These are phyloP conservation scores for Lipotes vexillifer DNA, from an alignment of 2,113 vertebrate genomes.

Conservation along the genomic window DNA sequence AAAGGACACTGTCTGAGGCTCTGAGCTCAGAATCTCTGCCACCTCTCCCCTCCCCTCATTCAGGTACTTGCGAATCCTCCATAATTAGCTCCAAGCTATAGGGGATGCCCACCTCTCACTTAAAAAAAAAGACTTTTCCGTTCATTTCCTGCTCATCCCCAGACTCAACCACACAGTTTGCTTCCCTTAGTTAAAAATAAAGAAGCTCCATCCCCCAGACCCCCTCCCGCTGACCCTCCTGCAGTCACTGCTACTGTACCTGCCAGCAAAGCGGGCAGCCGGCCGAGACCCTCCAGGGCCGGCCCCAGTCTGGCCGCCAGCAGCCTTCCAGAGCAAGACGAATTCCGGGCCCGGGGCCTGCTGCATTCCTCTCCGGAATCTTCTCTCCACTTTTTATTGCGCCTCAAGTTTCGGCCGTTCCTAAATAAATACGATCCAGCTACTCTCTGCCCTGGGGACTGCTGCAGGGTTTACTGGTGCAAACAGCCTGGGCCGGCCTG, in stretches of 20 bases:
- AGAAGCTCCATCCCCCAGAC: fast-evolving
- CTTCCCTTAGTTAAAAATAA: not conserved
- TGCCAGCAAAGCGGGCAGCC: not conserved
- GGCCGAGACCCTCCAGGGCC: not conserved
- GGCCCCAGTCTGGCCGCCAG: not conserved
- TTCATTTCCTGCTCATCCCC: not conserved
- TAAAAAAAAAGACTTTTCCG: not conserved
- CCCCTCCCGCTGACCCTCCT: not conserved
- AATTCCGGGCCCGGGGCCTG: not conserved
- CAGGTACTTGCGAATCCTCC: not conserved
- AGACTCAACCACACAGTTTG: not conserved
- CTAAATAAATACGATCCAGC: not conserved
- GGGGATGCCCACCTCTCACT: not conserved
- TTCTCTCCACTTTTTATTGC: not conserved
- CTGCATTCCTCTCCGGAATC: not conserved
- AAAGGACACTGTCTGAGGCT: not conserved
- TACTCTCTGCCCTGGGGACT: not conserved
- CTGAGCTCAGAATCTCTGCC: not conserved
- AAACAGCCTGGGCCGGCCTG: not conserved
- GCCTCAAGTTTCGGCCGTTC: not conserved
- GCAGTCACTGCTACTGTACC: not conserved
- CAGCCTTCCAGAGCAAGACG: fast-evolving
- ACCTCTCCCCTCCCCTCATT: not conserved
- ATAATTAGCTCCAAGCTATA: fast-evolving
- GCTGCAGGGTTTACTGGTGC: not conserved